Evolutionary conservation across 2,888 invertebrate species (phyloP), one percentile per base, ranked within the genome.

Genomic region (Merodon equestris): DNA sequence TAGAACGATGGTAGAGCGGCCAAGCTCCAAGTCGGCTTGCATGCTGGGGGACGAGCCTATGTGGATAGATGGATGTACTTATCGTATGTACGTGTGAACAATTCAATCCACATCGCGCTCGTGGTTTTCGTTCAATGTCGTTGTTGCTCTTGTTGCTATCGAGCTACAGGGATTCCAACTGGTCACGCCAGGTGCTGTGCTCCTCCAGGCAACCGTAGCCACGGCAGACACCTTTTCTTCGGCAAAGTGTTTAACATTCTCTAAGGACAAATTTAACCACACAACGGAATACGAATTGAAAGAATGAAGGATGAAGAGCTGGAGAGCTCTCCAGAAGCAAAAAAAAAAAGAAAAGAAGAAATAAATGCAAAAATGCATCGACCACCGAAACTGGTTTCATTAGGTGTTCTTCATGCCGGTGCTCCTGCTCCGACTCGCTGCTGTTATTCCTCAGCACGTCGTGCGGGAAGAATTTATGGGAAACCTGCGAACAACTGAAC

Each of bases 351-450:
- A 50, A 27, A 57, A 19, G 13, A n/a, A 56, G 48, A 18, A 77
- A 47, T 48, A 54, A 79, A 72, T 79, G 77, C 73, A 72, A 73
- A 77, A 77, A 72, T 77, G 73, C 66, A 77, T 67, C 67, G 77
- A 60, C 72, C 72, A 67, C 67, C 19, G 38, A 61, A 79, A 79
- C 73, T 54, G 73, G 77, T 79, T 79, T 73, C 68, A 79, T 79
- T 79, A 79, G 73, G 27, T 27, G 27, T 68, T 45, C 63, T 54
- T 66, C 27, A 17, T 34, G n/a, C 56, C 27, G 27, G 27, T 45
- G 36, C 12, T 36, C 34, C 50, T 27, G 34, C 48, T 47, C 34
- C 3, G 42, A 9, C 48, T n/a, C 18, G 27, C 27, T 27, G 27
- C 27, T 27, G 27, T 27, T n/a, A 27, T 27, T 2, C 27, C 7